phyloP scores from a whole-genome alignment of 2,113 vertebrate genomes.

The Coturnix japonica region DNA sequence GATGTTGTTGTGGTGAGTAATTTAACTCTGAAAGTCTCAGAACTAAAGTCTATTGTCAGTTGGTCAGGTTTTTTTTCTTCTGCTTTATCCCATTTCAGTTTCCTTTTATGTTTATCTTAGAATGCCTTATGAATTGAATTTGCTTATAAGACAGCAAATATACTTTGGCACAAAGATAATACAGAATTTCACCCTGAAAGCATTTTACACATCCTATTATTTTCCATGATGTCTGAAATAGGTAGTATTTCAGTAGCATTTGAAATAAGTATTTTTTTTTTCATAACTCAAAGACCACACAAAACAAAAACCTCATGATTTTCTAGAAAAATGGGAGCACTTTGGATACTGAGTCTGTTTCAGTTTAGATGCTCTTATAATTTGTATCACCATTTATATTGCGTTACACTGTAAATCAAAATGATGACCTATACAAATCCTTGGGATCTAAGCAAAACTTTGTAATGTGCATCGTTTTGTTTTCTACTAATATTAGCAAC shows the following conservation, averaged over 20 bases:
- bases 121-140: constrained; percentile 34
- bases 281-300: background rate
- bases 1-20: constrained; percentile 95
- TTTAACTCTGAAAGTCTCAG: constrained; percentile 41
- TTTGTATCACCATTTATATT: background rate
- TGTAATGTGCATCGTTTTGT: background rate
- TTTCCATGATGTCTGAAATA: constrained; percentile 31
- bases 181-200: constrained; percentile 10
- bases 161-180: constrained; percentile 26
- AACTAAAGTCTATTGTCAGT: constrained; percentile 22
- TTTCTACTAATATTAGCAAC: background rate
- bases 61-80: constrained; percentile 27
- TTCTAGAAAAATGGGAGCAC: background rate
- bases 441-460: background rate
- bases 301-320: background rate
- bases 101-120: constrained; percentile 24
- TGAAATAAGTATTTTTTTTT: background rate
- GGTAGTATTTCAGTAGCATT: background rate
- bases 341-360: background rate
- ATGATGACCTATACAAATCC: background rate
- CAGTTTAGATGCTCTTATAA: background rate
- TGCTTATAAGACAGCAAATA: constrained; percentile 36
- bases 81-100: background rate
- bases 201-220: constrained; percentile 27
- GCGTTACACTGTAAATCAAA: background rate